Evolutionary conservation across 2,888 invertebrate genomes (phyloP).

Genomic region (Pogonocherus hispidulus): DNA sequence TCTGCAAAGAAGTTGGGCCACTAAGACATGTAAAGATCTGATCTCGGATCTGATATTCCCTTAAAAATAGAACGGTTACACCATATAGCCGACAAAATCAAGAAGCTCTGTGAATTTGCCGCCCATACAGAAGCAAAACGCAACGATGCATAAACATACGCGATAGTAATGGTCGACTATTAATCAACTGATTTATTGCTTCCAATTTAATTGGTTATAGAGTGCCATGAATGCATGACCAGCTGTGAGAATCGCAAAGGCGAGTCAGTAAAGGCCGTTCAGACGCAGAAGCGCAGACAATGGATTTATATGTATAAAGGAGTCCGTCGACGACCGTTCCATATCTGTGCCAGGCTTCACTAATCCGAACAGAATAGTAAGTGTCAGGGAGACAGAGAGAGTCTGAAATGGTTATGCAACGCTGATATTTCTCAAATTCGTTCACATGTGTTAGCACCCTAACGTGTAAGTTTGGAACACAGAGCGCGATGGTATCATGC

Average conservation of each 20-base stretch:
- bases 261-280: background rate
- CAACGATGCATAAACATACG: constrained; percentile 5
- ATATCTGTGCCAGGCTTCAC: background rate
- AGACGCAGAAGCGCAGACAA: background rate
- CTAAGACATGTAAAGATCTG: too few species aligned
- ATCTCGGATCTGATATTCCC: too few species aligned
- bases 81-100: background rate
- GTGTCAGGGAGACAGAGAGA: too few species aligned
- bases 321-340: background rate
- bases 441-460: too few species aligned
- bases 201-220: constrained; percentile 6
- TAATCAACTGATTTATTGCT: constrained; percentile 15
- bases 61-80: too few species aligned
- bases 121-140: background rate
- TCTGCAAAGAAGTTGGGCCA: too few species aligned
- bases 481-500: too few species aligned
- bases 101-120: constrained; percentile 6
- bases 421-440: too few species aligned
- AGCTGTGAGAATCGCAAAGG: background rate
- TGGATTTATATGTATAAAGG: background rate
- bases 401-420: too few species aligned
- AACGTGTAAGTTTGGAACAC: too few species aligned
- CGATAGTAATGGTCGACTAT: constrained; percentile 10
- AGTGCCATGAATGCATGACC: background rate
- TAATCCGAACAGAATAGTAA: too few species aligned